Percentiles rank a stretch among this genome's conserved stretches.
Evolutionary conservation across 2,113 vertebrate species (phyloP).

Genomic region (Origma solitaria): DNA sequence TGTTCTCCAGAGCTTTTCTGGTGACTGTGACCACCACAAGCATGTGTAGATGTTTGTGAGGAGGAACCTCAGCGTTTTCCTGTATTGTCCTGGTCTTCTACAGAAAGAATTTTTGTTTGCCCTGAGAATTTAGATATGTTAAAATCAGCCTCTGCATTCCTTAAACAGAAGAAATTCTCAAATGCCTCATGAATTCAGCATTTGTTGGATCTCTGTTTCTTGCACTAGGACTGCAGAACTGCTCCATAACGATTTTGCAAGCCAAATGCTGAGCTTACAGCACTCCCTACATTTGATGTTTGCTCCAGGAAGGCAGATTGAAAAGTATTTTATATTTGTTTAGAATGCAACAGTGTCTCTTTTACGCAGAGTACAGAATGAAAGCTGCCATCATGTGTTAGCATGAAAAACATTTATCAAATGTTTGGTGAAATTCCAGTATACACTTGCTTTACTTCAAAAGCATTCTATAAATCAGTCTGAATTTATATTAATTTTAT

Average conservation of each 20-base stretch:
- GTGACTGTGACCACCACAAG: not conserved
- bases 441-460: not conserved
- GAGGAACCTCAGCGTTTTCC: not conserved
- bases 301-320: conserved; percentile 41
- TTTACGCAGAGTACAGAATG: not conserved
- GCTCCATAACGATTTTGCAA: not conserved
- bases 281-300: conserved; percentile 11
- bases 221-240: not conserved
- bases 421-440: not conserved
- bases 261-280: conserved; percentile 18
- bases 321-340: conserved; percentile 58
- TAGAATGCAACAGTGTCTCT: conserved; percentile 44
- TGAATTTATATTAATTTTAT: not conserved
- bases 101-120: not conserved
- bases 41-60: not conserved
- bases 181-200: not conserved
- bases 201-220: not conserved
- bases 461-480: not conserved
- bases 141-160: not conserved
- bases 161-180: not conserved
- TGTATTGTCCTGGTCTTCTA: not conserved
- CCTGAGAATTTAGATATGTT: conserved; percentile 32
- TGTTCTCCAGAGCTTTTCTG: not conserved
- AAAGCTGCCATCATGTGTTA: not conserved
- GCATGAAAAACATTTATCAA: not conserved